phyloP scores from a whole-genome alignment of 35 echinoderm and acorn worm species.

The Stichopus chloronotus region DNA sequence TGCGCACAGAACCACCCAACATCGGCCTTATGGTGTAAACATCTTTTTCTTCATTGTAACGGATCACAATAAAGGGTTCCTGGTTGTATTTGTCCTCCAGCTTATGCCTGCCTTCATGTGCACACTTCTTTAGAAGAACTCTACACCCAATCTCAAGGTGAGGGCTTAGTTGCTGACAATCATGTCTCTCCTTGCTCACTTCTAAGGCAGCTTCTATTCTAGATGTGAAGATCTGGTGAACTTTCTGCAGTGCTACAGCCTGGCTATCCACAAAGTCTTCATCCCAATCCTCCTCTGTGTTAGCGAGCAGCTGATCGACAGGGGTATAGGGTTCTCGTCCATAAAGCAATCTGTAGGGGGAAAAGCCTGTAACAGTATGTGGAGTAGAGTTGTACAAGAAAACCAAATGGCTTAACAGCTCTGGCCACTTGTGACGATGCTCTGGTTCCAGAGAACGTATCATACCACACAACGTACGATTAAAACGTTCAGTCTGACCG shows the following conservation, averaged over 20 bases:
- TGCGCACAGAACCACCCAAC: conserved; percentile 19
- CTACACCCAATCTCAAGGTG: conserved; percentile 2
- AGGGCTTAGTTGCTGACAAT: background rate
- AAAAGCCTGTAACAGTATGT: conserved; percentile 34
- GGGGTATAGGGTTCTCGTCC: conserved; percentile 57
- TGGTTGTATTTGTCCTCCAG: conserved; percentile 16
- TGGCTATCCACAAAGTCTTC: conserved; percentile 42
- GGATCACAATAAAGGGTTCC: background rate
- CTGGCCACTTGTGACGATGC: conserved; percentile 56
- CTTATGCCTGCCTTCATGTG: conserved; percentile 47
- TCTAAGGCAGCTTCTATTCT: conserved; percentile 1
- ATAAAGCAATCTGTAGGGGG: conserved; percentile 40
- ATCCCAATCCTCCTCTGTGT: conserved; percentile 33
- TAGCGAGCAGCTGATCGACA: conserved; percentile 41
- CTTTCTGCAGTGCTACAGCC: background rate
- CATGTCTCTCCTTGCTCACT: background rate
- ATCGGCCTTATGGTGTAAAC: background rate
- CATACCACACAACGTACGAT: conserved; percentile 54
- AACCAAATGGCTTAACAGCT: conserved; percentile 51
- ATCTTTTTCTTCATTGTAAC: conserved; percentile 10
- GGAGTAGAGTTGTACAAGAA: conserved; percentile 63
- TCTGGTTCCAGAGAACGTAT: conserved; percentile 47
- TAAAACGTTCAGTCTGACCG: conserved; percentile 55
- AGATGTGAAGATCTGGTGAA: background rate
- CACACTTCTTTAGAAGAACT: conserved; percentile 47